Conservation (phyloP, 2,797 vertebrate genomes). For the Fratercula arctica region DNA sequence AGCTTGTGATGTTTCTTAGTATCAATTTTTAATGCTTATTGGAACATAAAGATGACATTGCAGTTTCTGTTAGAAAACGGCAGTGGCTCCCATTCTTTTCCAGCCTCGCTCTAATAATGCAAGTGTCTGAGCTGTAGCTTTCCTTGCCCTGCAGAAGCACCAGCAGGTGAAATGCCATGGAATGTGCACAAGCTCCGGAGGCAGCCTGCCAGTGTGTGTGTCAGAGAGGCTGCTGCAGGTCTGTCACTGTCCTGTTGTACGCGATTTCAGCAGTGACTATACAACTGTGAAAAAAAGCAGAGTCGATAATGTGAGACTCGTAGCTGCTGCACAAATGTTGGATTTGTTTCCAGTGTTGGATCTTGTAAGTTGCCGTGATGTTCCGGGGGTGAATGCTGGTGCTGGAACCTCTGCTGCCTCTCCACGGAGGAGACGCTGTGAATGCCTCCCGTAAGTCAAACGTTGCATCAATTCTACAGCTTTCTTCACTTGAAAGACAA, state of each 20-base stretch:
- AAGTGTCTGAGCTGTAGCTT: neutral
- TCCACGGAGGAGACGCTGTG: neutral
- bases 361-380: neutral
- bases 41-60: neutral
- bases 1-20: neutral
- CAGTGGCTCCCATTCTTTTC: neutral
- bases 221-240: neutral
- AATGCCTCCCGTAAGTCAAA: constrained; percentile 38
- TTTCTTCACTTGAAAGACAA: constrained; percentile 62
- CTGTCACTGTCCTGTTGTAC: neutral
- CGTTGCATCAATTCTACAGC: constrained; percentile 54
- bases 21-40: neutral
- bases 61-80: neutral
- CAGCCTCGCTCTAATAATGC: neutral
- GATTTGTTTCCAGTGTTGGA: neutral
- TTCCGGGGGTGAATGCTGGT: neutral
- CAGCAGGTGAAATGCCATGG: neutral
- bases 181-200: neutral
- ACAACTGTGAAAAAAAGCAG: neutral
- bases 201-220: neutral
- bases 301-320: neutral
- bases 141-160: neutral
- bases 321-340: neutral
- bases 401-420: constrained; percentile 19
- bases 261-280: neutral